Evolutionary conservation across 2,113 vertebrate species (phyloP).

Genomic region (Cyprinodon tularosa): DNA sequence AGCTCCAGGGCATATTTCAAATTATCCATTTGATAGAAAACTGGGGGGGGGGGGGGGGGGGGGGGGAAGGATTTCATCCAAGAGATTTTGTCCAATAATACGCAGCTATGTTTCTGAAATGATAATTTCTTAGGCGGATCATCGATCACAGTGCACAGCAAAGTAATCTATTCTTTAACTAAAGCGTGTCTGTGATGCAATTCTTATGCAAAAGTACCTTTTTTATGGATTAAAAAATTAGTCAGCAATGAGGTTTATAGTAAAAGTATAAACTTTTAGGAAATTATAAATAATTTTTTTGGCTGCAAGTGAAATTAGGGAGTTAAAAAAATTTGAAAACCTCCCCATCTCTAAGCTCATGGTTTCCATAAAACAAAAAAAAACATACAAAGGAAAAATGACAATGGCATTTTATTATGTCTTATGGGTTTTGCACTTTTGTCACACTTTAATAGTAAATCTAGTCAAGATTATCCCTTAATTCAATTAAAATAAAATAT

Average conservation of each 20-base stretch:
- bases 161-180: constrained; percentile 65
- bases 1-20: constrained; percentile 36
- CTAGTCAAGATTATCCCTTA: no score
- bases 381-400: constrained; percentile 12
- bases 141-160: constrained; percentile 63
- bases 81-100: constrained; percentile 32
- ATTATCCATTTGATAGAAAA: constrained; percentile 29
- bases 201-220: constrained; percentile 51
- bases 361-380: constrained; percentile 17
- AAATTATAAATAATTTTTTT: constrained; percentile 48
- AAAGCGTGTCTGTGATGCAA: constrained; percentile 47
- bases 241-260: constrained; percentile 30
- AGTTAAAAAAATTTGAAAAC: constrained; percentile 32
- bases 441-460: no score
- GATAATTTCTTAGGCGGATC: constrained; percentile 49
- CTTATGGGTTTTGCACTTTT: not conserved
- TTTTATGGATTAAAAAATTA: constrained; percentile 33
- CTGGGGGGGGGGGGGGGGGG: no score
- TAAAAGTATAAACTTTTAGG: constrained; percentile 38
- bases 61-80: constrained; percentile 10
- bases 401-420: constrained; percentile 12
- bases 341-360: constrained; percentile 19
- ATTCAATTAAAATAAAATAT: no score
- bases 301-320: constrained; percentile 31
- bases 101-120: constrained; percentile 40